A percentile compares a stretch with the other conserved stretches of the same genome.
Conservation (phyloP, 2,113 vertebrate genomes). For the Chrysochloris asiatica region DNA sequence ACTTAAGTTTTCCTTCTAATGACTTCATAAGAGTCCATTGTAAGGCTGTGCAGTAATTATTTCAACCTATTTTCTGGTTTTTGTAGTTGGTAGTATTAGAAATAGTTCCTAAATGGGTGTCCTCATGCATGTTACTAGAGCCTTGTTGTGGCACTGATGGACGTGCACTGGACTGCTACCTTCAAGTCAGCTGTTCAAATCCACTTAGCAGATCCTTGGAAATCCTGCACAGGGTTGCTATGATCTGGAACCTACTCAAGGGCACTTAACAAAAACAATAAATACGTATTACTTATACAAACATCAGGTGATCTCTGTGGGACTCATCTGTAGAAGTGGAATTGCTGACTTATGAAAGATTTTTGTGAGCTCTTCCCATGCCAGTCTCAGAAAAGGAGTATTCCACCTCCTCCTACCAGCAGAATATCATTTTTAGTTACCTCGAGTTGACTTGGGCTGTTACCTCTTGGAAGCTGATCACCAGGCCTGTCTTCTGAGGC, state of each 20-base stretch:
- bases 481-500: neutral
- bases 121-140: too few species aligned
- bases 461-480: neutral
- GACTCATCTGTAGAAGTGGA: conserved; percentile 41
- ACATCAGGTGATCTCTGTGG: neutral
- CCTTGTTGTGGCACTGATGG: too few species aligned
- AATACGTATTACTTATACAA: neutral
- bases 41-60: neutral
- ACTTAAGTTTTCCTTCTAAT: neutral
- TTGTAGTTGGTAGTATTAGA: conserved; percentile 23
- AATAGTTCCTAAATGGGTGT: conserved; percentile 30
- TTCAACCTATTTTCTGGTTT: conserved; percentile 40
- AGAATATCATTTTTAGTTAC: neutral
- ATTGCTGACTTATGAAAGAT: conserved; percentile 6
- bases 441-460: neutral
- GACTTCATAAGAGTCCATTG: conserved; percentile 8
- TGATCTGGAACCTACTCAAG: too few species aligned
- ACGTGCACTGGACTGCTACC: too few species aligned
- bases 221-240: too few species aligned
- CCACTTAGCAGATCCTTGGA: too few species aligned
- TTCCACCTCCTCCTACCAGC: neutral
- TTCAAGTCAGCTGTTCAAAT: too few species aligned
- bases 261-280: too few species aligned
- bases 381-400: neutral
- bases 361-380: neutral